Percentiles rank a stretch among this genome's conserved stretches.
Evolutionary conservation across 2,797 vertebrate genomes (phyloP).

Genomic region (Threskiornis aethiopicus): DNA sequence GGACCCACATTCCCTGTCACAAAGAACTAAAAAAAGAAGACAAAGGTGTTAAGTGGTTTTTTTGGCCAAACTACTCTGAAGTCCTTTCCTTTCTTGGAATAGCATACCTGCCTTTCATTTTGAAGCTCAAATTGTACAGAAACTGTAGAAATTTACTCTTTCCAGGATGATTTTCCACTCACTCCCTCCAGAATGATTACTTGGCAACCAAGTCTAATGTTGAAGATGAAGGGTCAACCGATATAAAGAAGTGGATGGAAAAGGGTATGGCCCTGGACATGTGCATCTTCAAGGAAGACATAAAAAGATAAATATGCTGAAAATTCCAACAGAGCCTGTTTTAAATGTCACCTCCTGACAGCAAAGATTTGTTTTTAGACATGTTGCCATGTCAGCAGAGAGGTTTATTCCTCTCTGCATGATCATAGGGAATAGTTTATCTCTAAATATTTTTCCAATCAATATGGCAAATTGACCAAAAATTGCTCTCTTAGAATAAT

Average conservation of each 20-base stretch:
- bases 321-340: background rate
- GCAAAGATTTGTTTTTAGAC: background rate
- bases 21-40: background rate
- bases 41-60: background rate
- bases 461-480: background rate
- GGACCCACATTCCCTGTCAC: background rate
- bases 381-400: background rate
- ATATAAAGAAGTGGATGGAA: background rate
- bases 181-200: background rate
- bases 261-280: background rate
- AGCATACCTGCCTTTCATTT: background rate
- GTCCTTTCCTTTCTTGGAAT: background rate
- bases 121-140: background rate
- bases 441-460: background rate
- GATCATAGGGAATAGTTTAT: background rate
- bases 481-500: background rate
- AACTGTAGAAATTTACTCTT: background rate
- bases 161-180: background rate
- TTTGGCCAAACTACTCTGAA: background rate
- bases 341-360: background rate
- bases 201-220: background rate
- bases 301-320: background rate
- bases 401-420: background rate
- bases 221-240: background rate
- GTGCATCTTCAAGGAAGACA: background rate